Conservation (phyloP, 2,113 vertebrate species). For the Sardina pilchardus region DNA sequence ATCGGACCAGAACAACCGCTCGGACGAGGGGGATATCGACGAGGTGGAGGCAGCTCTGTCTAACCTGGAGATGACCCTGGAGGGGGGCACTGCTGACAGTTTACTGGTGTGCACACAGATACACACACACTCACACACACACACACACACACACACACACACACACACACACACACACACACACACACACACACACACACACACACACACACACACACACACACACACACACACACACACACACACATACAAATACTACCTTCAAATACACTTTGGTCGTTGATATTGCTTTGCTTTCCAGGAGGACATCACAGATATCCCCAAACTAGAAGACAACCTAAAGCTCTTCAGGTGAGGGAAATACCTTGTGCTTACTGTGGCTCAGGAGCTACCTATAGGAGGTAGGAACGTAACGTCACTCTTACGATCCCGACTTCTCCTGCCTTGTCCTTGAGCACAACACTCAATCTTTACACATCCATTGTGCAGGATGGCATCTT, state of each 20-base stretch:
- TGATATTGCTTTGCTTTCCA: constrained; percentile 57
- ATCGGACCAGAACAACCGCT: constrained; percentile 72
- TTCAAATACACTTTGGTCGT: not conserved
- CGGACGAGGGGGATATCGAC: constrained; percentile 83
- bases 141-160: not conserved
- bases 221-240: not conserved
- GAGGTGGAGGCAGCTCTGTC: constrained; percentile 95
- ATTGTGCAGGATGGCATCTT: too few species aligned
- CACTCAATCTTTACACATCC: too few species aligned
- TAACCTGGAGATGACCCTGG: constrained; percentile 89
- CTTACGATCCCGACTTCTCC: too few species aligned
- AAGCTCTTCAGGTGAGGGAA: constrained; percentile 86
- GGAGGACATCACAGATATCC: constrained; percentile 99
- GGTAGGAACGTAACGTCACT: too few species aligned
- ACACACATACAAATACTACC: not conserved
- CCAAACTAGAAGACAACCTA: constrained; percentile 88
- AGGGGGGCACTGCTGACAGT: constrained; percentile 81
- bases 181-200: not conserved
- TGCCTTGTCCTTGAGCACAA: too few species aligned
- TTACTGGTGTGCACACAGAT: constrained; percentile 77
- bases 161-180: constrained; percentile 3
- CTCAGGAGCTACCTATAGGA: too few species aligned
- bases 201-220: not conserved
- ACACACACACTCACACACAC: not conserved
- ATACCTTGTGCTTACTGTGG: constrained; percentile 8